Percentiles rank a stretch among this genome's conserved stretches.
These are phyloP conservation scores for Morelia viridis DNA, from an alignment of 2,797 vertebrate species.

Conservation along the genomic window DNA sequence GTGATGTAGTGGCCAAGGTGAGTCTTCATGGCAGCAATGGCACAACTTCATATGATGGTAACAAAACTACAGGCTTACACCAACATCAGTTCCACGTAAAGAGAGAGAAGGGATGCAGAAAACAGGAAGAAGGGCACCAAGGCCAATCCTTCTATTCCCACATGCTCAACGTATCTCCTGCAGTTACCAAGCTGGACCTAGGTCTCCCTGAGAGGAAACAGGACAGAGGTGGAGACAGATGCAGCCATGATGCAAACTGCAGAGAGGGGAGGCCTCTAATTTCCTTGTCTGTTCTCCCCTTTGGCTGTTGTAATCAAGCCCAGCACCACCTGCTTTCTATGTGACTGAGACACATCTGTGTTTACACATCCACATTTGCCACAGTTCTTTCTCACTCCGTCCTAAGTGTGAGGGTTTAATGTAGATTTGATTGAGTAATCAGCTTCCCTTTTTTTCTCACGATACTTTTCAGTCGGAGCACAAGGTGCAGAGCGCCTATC, in stretches of 20 bases:
- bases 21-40: neutral
- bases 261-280: neutral
- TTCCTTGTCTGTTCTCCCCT: neutral
- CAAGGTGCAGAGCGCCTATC: neutral
- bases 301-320: neutral
- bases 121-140: neutral
- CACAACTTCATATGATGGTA: neutral
- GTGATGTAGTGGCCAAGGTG: neutral
- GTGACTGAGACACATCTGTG: neutral
- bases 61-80: neutral
- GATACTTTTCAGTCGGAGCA: neutral
- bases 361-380: neutral
- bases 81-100: neutral
- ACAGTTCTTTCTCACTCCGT: neutral
- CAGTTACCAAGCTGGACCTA: neutral
- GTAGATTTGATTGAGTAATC: neutral
- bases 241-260: neutral
- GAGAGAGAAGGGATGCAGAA: neutral
- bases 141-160: neutral
- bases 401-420: neutral
- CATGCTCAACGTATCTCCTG: neutral
- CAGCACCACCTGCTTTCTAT: neutral
- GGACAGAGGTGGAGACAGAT: neutral
- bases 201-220: neutral
- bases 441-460: neutral